Evolutionary conservation across 35 echinoderm and acorn worm genomes (phyloP).

Genomic region (Acanthaster planci): DNA sequence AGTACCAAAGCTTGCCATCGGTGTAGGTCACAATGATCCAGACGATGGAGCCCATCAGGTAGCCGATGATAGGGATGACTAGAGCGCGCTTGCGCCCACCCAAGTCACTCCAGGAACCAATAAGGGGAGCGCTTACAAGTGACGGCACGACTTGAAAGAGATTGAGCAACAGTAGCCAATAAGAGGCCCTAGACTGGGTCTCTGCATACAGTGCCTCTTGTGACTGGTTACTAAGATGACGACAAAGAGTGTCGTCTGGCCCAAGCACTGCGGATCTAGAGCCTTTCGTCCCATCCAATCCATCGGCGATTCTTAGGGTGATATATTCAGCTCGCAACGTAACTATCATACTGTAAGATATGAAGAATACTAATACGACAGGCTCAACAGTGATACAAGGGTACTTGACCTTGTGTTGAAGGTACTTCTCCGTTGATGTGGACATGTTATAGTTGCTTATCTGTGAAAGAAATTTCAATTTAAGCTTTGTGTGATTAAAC

Average conservation of each 20-base stretch:
- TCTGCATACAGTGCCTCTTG: background rate
- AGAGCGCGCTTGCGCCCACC: slow-evolving; percentile 30
- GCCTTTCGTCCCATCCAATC: background rate
- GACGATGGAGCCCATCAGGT: slow-evolving; percentile 36
- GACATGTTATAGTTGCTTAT: background rate
- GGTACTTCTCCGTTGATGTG: background rate
- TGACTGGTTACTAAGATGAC: background rate
- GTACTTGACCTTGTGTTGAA: background rate
- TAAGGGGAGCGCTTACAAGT: slow-evolving; percentile 31
- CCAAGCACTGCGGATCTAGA: background rate
- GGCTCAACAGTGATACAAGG: slow-evolving; percentile 35
- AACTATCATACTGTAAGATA: slow-evolving; percentile 45
- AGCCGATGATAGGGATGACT: slow-evolving; percentile 34
- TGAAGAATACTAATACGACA: slow-evolving; percentile 41
- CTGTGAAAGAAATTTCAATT: no score
- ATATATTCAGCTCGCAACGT: slow-evolving; percentile 45
- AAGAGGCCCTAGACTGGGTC: slow-evolving; percentile 40
- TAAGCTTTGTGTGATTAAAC: no score
- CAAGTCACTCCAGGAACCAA: slow-evolving; percentile 45
- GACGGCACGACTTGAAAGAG: slow-evolving; percentile 37
- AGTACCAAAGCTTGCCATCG: slow-evolving; percentile 10
- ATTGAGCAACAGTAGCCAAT: slow-evolving; percentile 46
- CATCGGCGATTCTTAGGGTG: slow-evolving; percentile 1
- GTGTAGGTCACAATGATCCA: slow-evolving; percentile 34
- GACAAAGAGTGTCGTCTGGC: background rate